Percentiles rank a stretch among this genome's conserved stretches.
Conservation (phyloP, 2,888 invertebrate genomes). For the Cremastinae sp. region DNA sequence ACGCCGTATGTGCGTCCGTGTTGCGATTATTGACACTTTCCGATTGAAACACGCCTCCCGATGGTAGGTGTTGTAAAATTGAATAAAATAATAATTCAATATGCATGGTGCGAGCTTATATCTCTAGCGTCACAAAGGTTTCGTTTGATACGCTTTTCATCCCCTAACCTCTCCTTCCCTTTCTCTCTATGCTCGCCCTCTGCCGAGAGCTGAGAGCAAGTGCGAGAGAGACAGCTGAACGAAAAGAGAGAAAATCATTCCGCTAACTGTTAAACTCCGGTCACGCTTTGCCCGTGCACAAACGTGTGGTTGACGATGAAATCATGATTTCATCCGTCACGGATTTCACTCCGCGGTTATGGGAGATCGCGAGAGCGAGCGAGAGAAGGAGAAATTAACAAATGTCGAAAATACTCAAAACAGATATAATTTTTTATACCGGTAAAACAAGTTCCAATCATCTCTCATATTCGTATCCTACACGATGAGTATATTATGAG, state of each 20-base stretch:
- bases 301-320: slow-evolving; percentile 58
- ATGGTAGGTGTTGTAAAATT: slow-evolving; percentile 58
- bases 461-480: too few relatives aligned
- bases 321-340: slow-evolving; percentile 62
- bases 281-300: slow-evolving; percentile 49
- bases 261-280: slow-evolving; percentile 47
- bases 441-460: too few relatives aligned
- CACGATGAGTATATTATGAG: too few relatives aligned
- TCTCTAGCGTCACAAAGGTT: slow-evolving; percentile 61
- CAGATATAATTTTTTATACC: not conserved
- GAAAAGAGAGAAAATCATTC: slow-evolving; percentile 56
- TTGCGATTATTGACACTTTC: slow-evolving; percentile 48
- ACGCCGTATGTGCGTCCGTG: too few relatives aligned
- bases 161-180: not conserved
- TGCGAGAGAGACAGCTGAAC: slow-evolving; percentile 15
- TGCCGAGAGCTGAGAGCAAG: slow-evolving; percentile 8
- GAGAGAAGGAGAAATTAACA: not conserved
- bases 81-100: slow-evolving; percentile 63
- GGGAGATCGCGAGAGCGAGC: slow-evolving; percentile 14
- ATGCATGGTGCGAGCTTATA: slow-evolving; percentile 54
- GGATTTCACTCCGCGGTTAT: slow-evolving; percentile 46
- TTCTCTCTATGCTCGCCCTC: slow-evolving; percentile 6
- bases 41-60: slow-evolving; percentile 15
- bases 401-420: not conserved
- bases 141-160: slow-evolving; percentile 58